Evolutionary conservation across 2,888 invertebrate genomes (phyloP).

Genomic region (Suillia variegata): DNA sequence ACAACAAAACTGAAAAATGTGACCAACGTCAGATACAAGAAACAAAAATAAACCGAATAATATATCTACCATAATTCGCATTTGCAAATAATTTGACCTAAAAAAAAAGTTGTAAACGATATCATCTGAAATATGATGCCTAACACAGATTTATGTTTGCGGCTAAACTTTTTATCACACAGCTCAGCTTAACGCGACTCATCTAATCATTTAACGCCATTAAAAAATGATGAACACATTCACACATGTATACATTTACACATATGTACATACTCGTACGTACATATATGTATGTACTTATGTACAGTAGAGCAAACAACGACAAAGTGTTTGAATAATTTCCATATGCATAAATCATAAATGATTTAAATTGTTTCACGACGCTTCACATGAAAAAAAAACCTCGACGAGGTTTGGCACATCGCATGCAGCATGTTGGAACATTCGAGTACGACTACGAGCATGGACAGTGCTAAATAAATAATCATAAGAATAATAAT

Average conservation of each 20-base stretch:
- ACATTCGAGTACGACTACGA: too few relatives aligned
- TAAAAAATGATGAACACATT: too few relatives aligned
- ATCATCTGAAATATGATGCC: background rate
- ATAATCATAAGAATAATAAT: too few relatives aligned
- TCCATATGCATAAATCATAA: conserved; percentile 33
- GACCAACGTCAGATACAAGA: too few relatives aligned
- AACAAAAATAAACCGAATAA: background rate
- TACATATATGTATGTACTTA: too few relatives aligned
- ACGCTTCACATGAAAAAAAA: conserved; percentile 6
- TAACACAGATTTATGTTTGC: background rate
- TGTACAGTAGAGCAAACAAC: background rate
- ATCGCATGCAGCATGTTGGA: background rate
- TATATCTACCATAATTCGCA: too few relatives aligned
- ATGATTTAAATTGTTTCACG: conserved; percentile 41
- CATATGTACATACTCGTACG: background rate
- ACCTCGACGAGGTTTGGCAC: too few relatives aligned
- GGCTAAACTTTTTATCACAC: background rate
- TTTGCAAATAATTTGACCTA: too few relatives aligned
- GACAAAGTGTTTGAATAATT: conserved; percentile 24
- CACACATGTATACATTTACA: too few relatives aligned
- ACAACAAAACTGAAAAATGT: too few relatives aligned
- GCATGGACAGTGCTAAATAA: too few relatives aligned
- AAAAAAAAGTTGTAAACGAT: background rate
- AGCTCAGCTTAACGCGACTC: background rate
- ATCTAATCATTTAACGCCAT: background rate